Percentiles rank a stretch among this genome's conserved stretches.
Evolutionary conservation across 2,797 vertebrate genomes (phyloP).

Genomic region (Oreortyx pictus): DNA sequence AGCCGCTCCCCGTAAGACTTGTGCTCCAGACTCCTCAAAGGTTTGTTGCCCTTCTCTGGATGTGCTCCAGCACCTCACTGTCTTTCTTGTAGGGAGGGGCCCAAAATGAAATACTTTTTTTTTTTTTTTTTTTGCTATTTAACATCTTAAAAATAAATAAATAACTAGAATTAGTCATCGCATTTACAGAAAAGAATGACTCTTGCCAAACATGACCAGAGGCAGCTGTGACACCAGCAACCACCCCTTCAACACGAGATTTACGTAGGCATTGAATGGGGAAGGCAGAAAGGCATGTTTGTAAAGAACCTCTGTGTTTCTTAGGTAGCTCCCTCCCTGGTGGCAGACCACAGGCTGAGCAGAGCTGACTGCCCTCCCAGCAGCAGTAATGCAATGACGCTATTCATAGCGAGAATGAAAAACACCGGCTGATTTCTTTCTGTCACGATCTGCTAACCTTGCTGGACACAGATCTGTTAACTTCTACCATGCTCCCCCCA

Average conservation of each 20-base stretch:
- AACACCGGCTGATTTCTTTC: conserved; percentile 46
- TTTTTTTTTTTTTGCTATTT: background rate
- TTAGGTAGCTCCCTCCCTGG: conserved; percentile 45
- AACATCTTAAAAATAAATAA: background rate
- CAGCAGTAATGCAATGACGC: background rate
- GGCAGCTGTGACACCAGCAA: conserved; percentile 22
- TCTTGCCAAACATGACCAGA: background rate
- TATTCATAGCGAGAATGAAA: conserved; percentile 43
- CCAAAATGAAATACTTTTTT: too few relatives aligned
- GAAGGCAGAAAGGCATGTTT: conserved; percentile 48
- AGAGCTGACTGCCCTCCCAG: conserved; percentile 42
- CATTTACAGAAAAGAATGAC: conserved; percentile 3
- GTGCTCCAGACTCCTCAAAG: too few relatives aligned
- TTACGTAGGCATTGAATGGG: conserved; percentile 24
- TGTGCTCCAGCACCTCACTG: too few relatives aligned
- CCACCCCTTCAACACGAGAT: background rate
- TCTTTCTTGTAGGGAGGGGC: too few relatives aligned
- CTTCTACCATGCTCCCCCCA: conserved; percentile 38
- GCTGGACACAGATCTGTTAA: conserved; percentile 58
- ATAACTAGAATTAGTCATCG: background rate
- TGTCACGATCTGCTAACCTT: conserved; percentile 56
- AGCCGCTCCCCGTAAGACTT: too few relatives aligned
- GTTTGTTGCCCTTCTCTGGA: too few relatives aligned
- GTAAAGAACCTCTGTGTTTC: conserved; percentile 49
- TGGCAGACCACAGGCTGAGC: conserved; percentile 58